Evolutionary conservation across 2,888 invertebrate species (phyloP).

Genomic region (Tuta absoluta): DNA sequence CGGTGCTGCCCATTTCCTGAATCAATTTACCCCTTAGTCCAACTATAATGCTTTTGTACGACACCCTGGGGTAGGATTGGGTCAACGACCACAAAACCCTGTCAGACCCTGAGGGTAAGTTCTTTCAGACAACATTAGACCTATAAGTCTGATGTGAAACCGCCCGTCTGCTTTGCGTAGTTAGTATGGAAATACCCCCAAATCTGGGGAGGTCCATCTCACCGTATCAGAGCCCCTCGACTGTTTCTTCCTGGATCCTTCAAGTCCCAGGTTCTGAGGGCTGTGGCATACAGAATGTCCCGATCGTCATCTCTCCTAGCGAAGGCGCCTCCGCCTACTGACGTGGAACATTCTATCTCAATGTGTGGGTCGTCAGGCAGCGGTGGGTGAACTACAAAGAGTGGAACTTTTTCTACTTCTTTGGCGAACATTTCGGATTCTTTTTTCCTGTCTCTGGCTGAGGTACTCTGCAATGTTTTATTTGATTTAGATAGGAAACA

Average conservation of each 20-base stretch:
- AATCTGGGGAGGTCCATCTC: too few relatives aligned
- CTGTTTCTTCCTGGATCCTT: slow-evolving; percentile 57
- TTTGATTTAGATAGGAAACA: neutral
- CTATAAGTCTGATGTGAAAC: too few relatives aligned
- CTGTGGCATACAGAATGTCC: slow-evolving; percentile 52
- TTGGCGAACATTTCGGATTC: slow-evolving; percentile 33
- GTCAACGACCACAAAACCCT: too few relatives aligned
- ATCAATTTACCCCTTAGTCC: too few relatives aligned
- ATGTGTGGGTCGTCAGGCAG: slow-evolving; percentile 61
- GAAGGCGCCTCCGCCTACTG: slow-evolving; percentile 49
- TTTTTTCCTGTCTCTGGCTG: slow-evolving; percentile 50
- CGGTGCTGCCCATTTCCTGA: too few relatives aligned
- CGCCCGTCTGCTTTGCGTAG: too few relatives aligned
- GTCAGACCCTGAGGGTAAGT: too few relatives aligned
- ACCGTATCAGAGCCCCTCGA: slow-evolving; percentile 63
- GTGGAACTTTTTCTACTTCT: neutral
- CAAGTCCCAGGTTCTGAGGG: slow-evolving; percentile 54
- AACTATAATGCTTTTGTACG: too few relatives aligned
- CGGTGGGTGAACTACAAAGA: slow-evolving; percentile 37
- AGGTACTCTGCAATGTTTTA: slow-evolving; percentile 10
- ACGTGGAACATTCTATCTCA: slow-evolving; percentile 60
- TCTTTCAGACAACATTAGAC: too few relatives aligned
- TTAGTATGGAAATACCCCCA: too few relatives aligned
- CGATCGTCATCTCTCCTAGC: slow-evolving; percentile 59
- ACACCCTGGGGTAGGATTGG: too few relatives aligned